These are phyloP conservation scores for Cecidostiba fungosa DNA, from an alignment of 2,888 invertebrate species.

Conservation along the genomic window DNA sequence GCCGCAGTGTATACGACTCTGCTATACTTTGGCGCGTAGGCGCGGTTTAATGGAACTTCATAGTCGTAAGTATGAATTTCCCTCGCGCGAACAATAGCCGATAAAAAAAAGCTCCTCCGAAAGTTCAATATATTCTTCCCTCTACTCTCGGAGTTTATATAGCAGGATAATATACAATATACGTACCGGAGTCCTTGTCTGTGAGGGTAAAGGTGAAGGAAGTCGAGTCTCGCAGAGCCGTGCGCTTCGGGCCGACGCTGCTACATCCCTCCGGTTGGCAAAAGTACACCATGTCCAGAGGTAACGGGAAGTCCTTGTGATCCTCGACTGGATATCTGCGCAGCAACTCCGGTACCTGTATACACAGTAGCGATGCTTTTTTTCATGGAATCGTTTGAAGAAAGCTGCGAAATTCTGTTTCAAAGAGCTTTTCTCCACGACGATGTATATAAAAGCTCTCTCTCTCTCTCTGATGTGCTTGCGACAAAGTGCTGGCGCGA, in stretches of 20 bases:
- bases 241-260: slow-evolving; percentile 93
- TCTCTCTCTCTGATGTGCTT: too few species aligned
- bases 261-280: slow-evolving; percentile 99
- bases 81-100: neutral
- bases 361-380: neutral
- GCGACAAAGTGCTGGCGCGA: too few species aligned
- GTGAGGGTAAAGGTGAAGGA: slow-evolving; percentile 99
- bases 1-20: neutral
- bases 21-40: neutral
- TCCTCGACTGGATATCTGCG: slow-evolving; percentile 97
- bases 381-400: neutral
- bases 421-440: too few species aligned
- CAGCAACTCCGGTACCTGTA: slow-evolving; percentile 94
- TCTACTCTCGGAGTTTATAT: neutral
- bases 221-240: slow-evolving; percentile 92
- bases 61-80: neutral
- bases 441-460: too few species aligned
- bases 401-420: too few species aligned
- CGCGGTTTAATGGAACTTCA: neutral
- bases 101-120: neutral
- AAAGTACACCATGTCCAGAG: slow-evolving; percentile 99
- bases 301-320: slow-evolving; percentile 98
- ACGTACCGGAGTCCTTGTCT: slow-evolving; percentile 96
- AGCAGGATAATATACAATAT: neutral
- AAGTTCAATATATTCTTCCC: neutral